A percentile compares a stretch with the other conserved stretches of the same genome.
These are phyloP conservation scores for Listronotus bonariensis DNA, from an alignment of 1,140 invertebrate species.

Conservation along the genomic window DNA sequence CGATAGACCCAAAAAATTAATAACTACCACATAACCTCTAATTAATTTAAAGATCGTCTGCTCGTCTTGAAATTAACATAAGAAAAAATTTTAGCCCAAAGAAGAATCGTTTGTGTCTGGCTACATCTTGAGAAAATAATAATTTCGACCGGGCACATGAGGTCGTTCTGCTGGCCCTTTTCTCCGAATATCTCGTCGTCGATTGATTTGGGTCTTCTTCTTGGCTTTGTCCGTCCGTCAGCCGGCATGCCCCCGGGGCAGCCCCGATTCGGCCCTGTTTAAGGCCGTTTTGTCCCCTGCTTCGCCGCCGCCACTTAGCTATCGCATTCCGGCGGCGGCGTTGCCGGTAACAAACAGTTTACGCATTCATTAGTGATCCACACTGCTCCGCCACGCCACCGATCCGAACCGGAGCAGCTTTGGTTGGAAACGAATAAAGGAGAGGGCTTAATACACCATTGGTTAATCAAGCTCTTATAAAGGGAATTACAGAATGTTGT, in stretches of 20 bases:
- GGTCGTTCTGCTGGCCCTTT: slow-evolving; percentile 16
- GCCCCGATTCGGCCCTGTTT: slow-evolving; percentile 29
- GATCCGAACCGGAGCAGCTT: slow-evolving; percentile 24
- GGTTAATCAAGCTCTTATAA: background rate
- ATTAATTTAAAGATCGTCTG: too few species aligned
- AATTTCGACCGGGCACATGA: background rate
- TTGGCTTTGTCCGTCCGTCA: slow-evolving; percentile 31
- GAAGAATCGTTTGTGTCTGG: too few species aligned
- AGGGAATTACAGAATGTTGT: too few species aligned
- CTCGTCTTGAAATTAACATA: too few species aligned
- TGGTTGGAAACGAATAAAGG: slow-evolving; percentile 11
- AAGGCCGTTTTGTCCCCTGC: slow-evolving; percentile 28
- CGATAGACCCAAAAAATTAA: too few species aligned
- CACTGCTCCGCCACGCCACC: slow-evolving; percentile 23
- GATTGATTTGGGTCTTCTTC: slow-evolving; percentile 30
- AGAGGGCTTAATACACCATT: background rate
- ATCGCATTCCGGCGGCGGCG: slow-evolving; percentile 52
- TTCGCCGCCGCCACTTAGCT: slow-evolving; percentile 24
- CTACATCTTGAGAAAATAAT: too few species aligned
- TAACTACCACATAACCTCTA: too few species aligned
- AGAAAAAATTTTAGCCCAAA: too few species aligned
- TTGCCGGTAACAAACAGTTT: slow-evolving; percentile 54
- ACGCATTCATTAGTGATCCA: slow-evolving; percentile 55
- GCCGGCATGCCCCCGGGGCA: slow-evolving; percentile 28
- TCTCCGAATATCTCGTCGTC: slow-evolving; percentile 19